Percentiles rank a stretch among this genome's conserved stretches.
phyloP scores from a whole-genome alignment of 2,888 invertebrate genomes.

The Erebia ligea region DNA sequence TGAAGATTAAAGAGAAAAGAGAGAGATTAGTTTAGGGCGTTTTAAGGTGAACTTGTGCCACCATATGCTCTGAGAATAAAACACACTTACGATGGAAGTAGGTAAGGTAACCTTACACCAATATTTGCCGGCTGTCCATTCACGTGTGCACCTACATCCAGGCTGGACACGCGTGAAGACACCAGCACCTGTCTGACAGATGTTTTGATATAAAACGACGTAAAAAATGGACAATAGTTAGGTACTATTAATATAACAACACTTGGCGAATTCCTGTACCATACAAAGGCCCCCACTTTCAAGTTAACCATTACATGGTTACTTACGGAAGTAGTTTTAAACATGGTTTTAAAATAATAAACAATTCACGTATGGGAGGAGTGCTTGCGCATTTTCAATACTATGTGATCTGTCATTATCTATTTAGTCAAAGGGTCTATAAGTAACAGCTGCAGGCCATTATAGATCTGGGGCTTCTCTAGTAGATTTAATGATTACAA shows the following conservation, averaged over 20 bases:
- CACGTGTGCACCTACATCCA: conserved; percentile 16
- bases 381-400: too few relatives aligned
- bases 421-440: too few relatives aligned
- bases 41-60: too few relatives aligned
- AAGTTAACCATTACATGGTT: background rate
- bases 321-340: too few relatives aligned
- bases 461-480: too few relatives aligned
- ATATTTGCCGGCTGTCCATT: conserved; percentile 3
- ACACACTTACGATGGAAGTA: conserved; percentile 1
- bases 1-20: too few relatives aligned
- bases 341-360: too few relatives aligned
- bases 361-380: too few relatives aligned
- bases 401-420: too few relatives aligned
- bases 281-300: background rate
- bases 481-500: too few relatives aligned
- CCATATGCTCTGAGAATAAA: conserved; percentile 1
- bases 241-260: background rate
- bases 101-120: conserved; percentile 20
- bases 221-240: conserved; percentile 34
- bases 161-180: conserved; percentile 27
- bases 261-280: conserved; percentile 26
- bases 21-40: too few relatives aligned
- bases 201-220: conserved; percentile 31
- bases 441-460: too few relatives aligned
- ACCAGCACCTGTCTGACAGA: conserved; percentile 37